Evolutionary conservation across 2,888 invertebrate genomes (phyloP), one percentile per base, ranked within the genome.

Genomic region (Tolmerus cingulatus): DNA sequence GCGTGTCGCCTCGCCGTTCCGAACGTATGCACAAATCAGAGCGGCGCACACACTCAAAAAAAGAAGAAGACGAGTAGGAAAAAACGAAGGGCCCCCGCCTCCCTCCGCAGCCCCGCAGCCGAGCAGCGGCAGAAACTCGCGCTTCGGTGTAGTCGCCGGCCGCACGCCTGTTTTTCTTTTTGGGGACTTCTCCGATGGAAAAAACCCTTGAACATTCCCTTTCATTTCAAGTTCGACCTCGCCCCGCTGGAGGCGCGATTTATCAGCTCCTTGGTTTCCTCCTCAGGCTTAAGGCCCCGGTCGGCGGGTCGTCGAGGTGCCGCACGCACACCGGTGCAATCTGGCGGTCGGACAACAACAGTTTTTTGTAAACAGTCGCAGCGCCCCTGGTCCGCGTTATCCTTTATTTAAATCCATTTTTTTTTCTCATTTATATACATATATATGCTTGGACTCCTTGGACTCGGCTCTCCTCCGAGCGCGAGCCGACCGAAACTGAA

Each of bases 151-250:
- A 87, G 87, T 87, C 87, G 88, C 87, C 86, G 43, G 74, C 85
- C 55, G 51, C 86, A 77, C 85, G 46, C 55, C 87, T 86, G 87
- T 87, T 88, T 88, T 86, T 82, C 88, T 89, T 88, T 86, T 87
- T 87, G 46, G 66, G 27, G 37, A 55, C 86, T 88, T 82, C 79
- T 87, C 87, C 77, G 43, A 46, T 46, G 12, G 55, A 87, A 86
- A 86, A 89, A 90, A 89, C 89, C 89, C 89, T 90, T 90, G 89
- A 89, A 90, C 89, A 87, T 90, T 90, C 90, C 90, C 90, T 90
- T 90, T 90, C 90, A 90, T 90, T 90, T 90, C 90, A 90, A 90
- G 90, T 90, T 90, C 90, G 90, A 90, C 90, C 90, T 90, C 90
- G 90, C 89, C 89, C 89, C 89, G 88, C 88, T 88, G 86, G 87